These are phyloP conservation scores for Ceratitis capitata DNA, from an alignment of 1,140 invertebrate genomes.

Conservation along the genomic window DNA sequence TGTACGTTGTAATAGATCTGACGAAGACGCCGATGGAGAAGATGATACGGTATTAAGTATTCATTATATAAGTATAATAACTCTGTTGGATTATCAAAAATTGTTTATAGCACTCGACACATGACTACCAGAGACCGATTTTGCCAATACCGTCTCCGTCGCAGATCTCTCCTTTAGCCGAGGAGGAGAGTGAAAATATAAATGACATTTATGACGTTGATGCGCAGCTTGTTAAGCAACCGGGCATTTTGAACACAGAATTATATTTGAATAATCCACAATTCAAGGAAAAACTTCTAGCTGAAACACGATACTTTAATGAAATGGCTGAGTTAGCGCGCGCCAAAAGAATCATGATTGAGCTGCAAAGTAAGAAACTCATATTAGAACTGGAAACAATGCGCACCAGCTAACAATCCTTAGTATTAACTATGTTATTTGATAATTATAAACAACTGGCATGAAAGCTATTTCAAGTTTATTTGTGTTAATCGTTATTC, in stretches of 20 bases:
- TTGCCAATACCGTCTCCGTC: background rate
- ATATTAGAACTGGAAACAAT: slow-evolving; percentile 48
- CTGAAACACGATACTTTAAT: slow-evolving; percentile 61
- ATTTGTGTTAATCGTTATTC: background rate
- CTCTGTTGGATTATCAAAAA: background rate
- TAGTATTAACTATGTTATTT: background rate
- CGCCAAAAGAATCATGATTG: slow-evolving; percentile 54
- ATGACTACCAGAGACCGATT: background rate
- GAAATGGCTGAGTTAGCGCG: slow-evolving; percentile 60
- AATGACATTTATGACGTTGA: background rate
- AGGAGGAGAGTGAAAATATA: background rate
- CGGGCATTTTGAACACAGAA: background rate
- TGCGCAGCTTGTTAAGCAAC: background rate
- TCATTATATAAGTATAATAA: background rate
- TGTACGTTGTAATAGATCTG: background rate
- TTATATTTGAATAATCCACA: background rate
- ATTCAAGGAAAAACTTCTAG: slow-evolving; percentile 55
- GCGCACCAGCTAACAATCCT: background rate
- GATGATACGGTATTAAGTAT: background rate
- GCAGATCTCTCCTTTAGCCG: background rate
- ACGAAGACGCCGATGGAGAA: background rate
- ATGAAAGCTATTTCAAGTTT: background rate
- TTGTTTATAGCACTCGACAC: background rate
- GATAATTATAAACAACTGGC: background rate
- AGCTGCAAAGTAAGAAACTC: slow-evolving; percentile 56